Evolutionary conservation across 2,113 vertebrate species (phyloP), one percentile per base, ranked within the genome.

Genomic region (Cyphomyrus plagiostoma): DNA sequence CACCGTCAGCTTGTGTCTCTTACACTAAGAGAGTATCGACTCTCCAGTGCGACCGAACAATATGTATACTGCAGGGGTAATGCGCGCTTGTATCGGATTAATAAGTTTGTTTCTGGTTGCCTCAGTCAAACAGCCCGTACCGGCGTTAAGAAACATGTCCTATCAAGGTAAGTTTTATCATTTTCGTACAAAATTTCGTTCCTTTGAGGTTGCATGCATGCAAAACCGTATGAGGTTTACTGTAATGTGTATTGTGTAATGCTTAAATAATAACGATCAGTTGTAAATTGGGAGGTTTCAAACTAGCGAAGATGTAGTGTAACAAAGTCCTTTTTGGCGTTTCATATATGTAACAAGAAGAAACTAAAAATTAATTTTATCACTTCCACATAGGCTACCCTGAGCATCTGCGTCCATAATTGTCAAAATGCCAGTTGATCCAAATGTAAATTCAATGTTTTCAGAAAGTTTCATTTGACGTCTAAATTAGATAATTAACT

Each of bases 111-210:
- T 94, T 92, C 93, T 95, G 92, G 91, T 96, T 70, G 90, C 92
- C 93, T 91, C 95, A 91, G 94, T 96, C 90, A 94, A 94, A 92
- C 93, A 94, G 93, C 91, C 93, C 93, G 94, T 93, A 90, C 94
- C 91, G 92, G 93, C 95, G 30, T 92, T 94, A 92, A 93, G 94
- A 87, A 93, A 93, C 94, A 96, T 93, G 95, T 94, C 94, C 89
- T 89, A 93, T 89, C 95, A 95, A 96, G 96, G 96, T 97, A 96
- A 96, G 96, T 82, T 49, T 42, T 46, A 17, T 30, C 8, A 6
- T 45, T 46, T 23, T 83, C 21, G 21, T 87, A 15, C 26, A 15
- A 53, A 70, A 87, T 53, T 87, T 53, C 2, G 30, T 53, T 87
- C 2, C 11, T 42, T 21, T 17, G 15, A 30, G 21, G 82, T 26